Percentiles rank a stretch among this genome's conserved stretches.
Evolutionary conservation across 2,888 invertebrate species (phyloP).

Genomic region (Erebia palarica): DNA sequence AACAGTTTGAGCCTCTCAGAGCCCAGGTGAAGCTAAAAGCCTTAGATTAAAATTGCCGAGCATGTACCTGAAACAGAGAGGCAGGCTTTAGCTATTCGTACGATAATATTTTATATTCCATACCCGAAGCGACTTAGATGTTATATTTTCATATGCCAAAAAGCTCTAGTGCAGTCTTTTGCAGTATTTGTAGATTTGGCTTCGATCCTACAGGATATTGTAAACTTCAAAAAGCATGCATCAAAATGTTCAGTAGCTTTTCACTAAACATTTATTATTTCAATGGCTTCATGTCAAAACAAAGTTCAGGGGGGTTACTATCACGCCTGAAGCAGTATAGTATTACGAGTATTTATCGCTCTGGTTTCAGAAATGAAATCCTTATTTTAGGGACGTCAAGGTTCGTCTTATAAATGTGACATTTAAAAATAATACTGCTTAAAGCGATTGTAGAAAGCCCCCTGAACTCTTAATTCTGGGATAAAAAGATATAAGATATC

Average conservation of each 20-base stretch:
- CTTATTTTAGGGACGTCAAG: too few relatives aligned
- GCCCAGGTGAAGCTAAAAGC: conserved; percentile 4
- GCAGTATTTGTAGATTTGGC: not conserved
- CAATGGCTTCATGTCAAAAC: not conserved
- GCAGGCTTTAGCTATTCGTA: conserved; percentile 19
- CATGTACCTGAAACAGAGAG: conserved; percentile 21
- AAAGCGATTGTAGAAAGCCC: too few relatives aligned
- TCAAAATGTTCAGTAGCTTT: not conserved
- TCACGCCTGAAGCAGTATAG: too few relatives aligned
- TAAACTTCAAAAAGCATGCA: not conserved
- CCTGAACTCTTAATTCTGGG: too few relatives aligned
- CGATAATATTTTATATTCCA: conserved; percentile 27
- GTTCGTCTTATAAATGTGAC: too few relatives aligned
- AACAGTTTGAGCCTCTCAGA: conserved; percentile 2
- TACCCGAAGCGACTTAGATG: not conserved
- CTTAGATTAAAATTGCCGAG: conserved; percentile 17
- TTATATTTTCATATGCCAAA: conserved; percentile 19
- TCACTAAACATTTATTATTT: not conserved
- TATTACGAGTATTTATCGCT: too few relatives aligned
- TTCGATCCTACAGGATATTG: conserved; percentile 2
- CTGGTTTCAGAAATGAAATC: too few relatives aligned
- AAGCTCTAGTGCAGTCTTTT: conserved; percentile 1
- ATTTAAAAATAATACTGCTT: too few relatives aligned
- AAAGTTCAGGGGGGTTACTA: too few relatives aligned
- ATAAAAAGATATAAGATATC: too few relatives aligned